Evolutionary conservation across 2,797 vertebrate genomes (phyloP).

Genomic region (Gymnoscopelus braueri): DNA sequence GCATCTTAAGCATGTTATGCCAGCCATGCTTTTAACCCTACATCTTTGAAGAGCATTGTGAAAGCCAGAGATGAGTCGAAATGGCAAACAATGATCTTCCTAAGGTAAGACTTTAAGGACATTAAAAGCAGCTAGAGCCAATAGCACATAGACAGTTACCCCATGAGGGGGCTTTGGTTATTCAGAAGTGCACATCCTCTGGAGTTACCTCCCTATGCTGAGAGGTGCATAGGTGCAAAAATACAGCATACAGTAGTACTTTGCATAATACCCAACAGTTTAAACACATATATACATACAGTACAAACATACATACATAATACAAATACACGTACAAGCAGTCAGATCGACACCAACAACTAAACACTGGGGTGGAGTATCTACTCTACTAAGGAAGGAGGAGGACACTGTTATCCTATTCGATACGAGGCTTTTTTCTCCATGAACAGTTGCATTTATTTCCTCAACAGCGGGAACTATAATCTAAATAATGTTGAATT

Average conservation of each 20-base stretch:
- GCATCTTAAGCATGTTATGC: conserved; percentile 27
- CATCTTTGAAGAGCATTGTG: conserved; percentile 17
- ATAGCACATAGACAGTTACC: conserved; percentile 16
- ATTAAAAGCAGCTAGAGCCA: conserved; percentile 8
- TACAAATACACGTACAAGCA: conserved; percentile 64
- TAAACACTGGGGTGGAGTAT: conserved; percentile 50
- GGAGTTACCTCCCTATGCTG: conserved; percentile 26
- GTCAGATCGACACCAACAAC: conserved; percentile 57
- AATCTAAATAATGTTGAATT: conserved; percentile 39
- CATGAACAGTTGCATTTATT: conserved; percentile 14
- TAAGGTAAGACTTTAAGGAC: not conserved
- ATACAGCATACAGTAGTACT: conserved; percentile 30
- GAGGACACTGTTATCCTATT: conserved; percentile 53
- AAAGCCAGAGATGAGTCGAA: conserved; percentile 2
- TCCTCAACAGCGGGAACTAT: conserved; percentile 51
- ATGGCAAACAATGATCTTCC: conserved; percentile 3
- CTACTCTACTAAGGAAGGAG: conserved; percentile 73
- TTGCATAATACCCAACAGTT: conserved; percentile 47
- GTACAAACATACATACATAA: conserved; percentile 54
- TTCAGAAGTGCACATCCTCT: conserved; percentile 76
- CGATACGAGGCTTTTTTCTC: not conserved
- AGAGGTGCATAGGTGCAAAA: conserved; percentile 49
- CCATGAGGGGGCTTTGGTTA: conserved; percentile 50
- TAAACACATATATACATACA: conserved; percentile 42
- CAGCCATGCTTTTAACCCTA: conserved; percentile 25